These are phyloP conservation scores for Caenorhabditis remanei DNA, from an alignment of 1,140 invertebrate genomes.

Conservation along the genomic window DNA sequence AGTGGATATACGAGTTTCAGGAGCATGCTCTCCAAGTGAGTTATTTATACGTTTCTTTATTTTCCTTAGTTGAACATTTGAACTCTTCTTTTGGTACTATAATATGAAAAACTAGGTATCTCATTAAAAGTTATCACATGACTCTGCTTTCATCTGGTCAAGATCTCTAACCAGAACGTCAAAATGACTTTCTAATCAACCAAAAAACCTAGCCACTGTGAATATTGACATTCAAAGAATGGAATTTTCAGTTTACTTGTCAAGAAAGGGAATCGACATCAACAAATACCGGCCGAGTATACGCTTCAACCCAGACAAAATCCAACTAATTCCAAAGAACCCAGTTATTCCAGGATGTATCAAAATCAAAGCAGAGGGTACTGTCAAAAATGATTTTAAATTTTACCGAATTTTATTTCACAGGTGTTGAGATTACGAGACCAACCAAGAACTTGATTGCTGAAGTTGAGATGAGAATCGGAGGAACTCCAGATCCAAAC, in stretches of 20 bases:
- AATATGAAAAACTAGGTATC: no score
- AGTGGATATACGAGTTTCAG: conserved; percentile 77
- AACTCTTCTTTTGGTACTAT: no score
- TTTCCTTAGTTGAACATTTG: not conserved
- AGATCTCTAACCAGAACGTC: no score
- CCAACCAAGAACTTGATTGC: conserved; percentile 76
- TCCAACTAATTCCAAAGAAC: conserved; percentile 77
- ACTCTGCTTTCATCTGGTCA: no score
- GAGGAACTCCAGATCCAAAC: conserved; percentile 77
- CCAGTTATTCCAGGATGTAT: conserved; percentile 77
- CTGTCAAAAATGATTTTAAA: not conserved
- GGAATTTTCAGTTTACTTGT: conserved; percentile 73
- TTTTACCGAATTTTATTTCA: not conserved
- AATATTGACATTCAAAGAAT: not conserved
- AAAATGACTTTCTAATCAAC: not conserved
- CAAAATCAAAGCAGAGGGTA: conserved; percentile 77
- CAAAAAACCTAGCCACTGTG: not conserved
- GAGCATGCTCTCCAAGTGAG: conserved; percentile 77
- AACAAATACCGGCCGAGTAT: conserved; percentile 76
- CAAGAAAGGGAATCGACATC: conserved; percentile 75
- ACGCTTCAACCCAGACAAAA: conserved; percentile 77
- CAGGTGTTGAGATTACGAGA: conserved; percentile 74
- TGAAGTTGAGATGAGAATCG: conserved; percentile 77
- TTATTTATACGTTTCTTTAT: not conserved
- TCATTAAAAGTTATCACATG: no score